phyloP scores from a whole-genome alignment of 1,140 invertebrate genomes.

The Drosophila grimshawi region DNA sequence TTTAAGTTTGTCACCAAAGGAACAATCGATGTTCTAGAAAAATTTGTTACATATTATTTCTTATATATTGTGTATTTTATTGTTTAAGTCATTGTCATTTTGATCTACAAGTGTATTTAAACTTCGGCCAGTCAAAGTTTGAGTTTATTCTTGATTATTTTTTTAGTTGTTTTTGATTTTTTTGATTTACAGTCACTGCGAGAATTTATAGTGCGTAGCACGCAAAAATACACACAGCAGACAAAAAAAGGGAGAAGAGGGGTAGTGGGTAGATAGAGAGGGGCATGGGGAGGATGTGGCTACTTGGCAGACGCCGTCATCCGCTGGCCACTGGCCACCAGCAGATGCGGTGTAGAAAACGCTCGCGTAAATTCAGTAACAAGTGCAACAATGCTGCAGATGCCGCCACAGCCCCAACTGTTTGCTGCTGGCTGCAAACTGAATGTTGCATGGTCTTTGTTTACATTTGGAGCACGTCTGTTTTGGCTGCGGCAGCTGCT shows the following conservation, averaged over 20 bases:
- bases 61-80: too few species aligned
- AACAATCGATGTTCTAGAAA: too few species aligned
- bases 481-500: conserved; percentile 72
- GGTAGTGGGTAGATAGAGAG: neutral
- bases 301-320: conserved; percentile 49
- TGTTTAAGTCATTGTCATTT: too few species aligned
- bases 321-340: conserved; percentile 27
- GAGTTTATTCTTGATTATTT: neutral
- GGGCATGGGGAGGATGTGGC: conserved; percentile 24
- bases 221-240: conserved; percentile 47
- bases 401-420: conserved; percentile 4
- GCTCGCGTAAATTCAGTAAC: conserved; percentile 31
- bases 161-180: conserved; percentile 22
- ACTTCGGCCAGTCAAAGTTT: too few species aligned
- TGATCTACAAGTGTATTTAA: neutral
- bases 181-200: conserved; percentile 63
- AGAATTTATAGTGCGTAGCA: conserved; percentile 54
- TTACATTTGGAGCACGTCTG: conserved; percentile 80
- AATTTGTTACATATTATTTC: too few species aligned
- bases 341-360: conserved; percentile 52
- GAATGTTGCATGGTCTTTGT: conserved; percentile 46
- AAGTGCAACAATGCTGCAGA: conserved; percentile 43
- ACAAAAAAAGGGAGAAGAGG: neutral
- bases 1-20: too few species aligned
- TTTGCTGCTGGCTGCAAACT: too few species aligned